Percentiles rank a stretch among this genome's conserved stretches.
Evolutionary conservation across 2,888 invertebrate genomes (phyloP).

Genomic region (Schizotus pectinicornis): DNA sequence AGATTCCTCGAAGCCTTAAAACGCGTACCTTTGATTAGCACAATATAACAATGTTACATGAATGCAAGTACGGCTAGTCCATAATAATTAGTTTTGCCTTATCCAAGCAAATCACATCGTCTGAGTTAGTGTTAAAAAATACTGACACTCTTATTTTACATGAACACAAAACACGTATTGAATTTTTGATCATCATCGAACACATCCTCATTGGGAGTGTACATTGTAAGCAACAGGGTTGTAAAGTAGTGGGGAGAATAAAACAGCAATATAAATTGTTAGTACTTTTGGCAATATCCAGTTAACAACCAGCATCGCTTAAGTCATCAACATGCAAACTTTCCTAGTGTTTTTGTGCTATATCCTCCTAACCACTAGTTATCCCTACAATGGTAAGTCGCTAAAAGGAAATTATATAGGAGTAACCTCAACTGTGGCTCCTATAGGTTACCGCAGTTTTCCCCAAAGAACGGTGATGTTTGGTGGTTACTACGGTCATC

Average conservation of each 20-base stretch:
- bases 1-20: constrained; percentile 6
- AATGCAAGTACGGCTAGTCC: constrained; percentile 40
- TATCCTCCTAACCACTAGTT: constrained; percentile 13
- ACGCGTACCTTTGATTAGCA: constrained; percentile 27
- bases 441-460: constrained; percentile 25
- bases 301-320: constrained; percentile 9
- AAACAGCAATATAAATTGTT: constrained; percentile 46
- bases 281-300: constrained; percentile 34
- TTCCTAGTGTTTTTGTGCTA: constrained; percentile 23
- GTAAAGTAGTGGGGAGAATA: constrained; percentile 40
- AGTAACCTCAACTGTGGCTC: neutral
- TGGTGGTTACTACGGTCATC: constrained; percentile 52
- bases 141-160: constrained; percentile 54
- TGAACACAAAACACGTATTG: constrained; percentile 49
- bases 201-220: constrained; percentile 47
- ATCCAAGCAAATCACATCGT: constrained; percentile 51
- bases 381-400: constrained; percentile 28
- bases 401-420: neutral
- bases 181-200: constrained; percentile 48
- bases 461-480: constrained; percentile 53
- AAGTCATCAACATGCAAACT: constrained; percentile 17
- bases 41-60: constrained; percentile 31
- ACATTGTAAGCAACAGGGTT: constrained; percentile 35
- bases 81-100: constrained; percentile 48
- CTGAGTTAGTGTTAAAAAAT: constrained; percentile 53